Evolutionary conservation across 2,113 vertebrate species (phyloP), one percentile per base, ranked within the genome.

Genomic region (Sceloporus tristichus): DNA sequence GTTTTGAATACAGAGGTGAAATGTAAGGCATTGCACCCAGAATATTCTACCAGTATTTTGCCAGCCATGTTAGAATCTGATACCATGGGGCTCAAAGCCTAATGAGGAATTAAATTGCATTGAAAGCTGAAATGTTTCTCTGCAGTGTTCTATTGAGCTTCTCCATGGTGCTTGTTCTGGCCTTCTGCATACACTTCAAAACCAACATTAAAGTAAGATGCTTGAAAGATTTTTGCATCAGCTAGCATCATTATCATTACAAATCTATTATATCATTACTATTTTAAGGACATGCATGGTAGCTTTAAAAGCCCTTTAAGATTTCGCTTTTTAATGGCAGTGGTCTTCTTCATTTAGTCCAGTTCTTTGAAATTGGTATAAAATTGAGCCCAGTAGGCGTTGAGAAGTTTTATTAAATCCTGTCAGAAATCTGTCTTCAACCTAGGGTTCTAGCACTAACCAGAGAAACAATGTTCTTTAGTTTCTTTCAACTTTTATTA

Each of bases 401-500:
- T 88, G 71, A 56, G 84, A 91, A 91, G 70, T 74, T 92, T 95
- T 95, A 92, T 94, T 89, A 95, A 86, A 94, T 90, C 87, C 85
- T 88, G 74, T 92, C 88, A 95, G 74, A 91, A 93, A 92, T 92
- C 59, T 91, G 54, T 90, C 87, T 94, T 29, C 90, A 94, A 92
- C 90, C 85, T 93, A 79, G 74, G 82, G 88, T 77, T 94, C 92
- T 93, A 93, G 77, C 85, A 89, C 53, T 86, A 90, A 66, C 83
- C 89, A 25, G 90, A 85, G 84, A 89, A 94, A 90, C 88, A 92
- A 82, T 76, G 86, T 90, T 92, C 77, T 80, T 93, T 93, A 81
- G 92, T 93, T 88, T 66, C 76, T 88, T 91, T 93, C 94, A 94
- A 93, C 92, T 84, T 92, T 93, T 95, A 93, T 89, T 79, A 91